Percentiles rank a stretch among this genome's conserved stretches.
Conservation (phyloP, 2,113 vertebrate genomes). For the Eulemur rufifrons region DNA sequence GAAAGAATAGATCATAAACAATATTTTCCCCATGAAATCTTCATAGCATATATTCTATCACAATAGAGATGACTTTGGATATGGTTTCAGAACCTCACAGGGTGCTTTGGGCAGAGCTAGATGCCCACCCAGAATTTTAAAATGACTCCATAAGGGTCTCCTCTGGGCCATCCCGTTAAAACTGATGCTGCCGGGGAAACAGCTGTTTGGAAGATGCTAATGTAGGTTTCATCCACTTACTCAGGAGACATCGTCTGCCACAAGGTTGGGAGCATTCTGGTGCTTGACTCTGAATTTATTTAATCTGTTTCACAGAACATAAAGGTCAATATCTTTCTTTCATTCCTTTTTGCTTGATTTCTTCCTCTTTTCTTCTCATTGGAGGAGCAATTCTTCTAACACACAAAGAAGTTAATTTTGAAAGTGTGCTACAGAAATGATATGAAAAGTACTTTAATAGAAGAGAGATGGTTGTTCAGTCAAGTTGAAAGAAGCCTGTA, state of each 20-base stretch:
- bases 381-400: constrained; percentile 28
- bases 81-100: rapidly evolving
- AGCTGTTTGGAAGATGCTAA: constrained; percentile 56
- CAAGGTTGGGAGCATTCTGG: constrained; percentile 33
- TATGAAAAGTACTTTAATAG: constrained; percentile 57
- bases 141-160: not conserved
- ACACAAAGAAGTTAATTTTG: constrained; percentile 63
- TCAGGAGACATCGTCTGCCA: constrained; percentile 20
- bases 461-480: constrained; percentile 40
- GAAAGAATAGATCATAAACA: not conserved
- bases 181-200: constrained; percentile 36
- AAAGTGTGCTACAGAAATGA: not conserved
- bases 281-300: constrained; percentile 58
- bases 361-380: not conserved
- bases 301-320: constrained; percentile 60
- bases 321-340: not conserved
- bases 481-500: constrained; percentile 44
- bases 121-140: not conserved
- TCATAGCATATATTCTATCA: not conserved
- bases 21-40: not conserved
- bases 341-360: constrained; percentile 1
- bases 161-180: not conserved
- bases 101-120: not conserved
- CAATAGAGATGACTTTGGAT: not conserved
- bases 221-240: constrained; percentile 61